phyloP scores from a whole-genome alignment of 2,888 invertebrate species.

The Eustalomyia histrio region DNA sequence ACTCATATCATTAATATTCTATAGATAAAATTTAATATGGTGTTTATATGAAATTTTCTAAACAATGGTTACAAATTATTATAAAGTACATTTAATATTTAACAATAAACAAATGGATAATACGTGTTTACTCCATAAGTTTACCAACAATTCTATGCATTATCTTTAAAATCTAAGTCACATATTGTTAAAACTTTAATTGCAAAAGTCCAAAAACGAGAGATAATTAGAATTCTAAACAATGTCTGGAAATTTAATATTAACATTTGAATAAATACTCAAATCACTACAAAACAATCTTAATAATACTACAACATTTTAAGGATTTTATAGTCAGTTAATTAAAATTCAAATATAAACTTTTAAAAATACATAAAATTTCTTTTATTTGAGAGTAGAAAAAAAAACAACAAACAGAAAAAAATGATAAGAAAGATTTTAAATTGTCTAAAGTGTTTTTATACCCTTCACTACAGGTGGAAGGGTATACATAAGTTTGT shows the following conservation, averaged over 20 bases:
- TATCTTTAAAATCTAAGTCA: constrained; percentile 45
- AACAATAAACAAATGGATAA: constrained; percentile 19
- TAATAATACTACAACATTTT: neutral
- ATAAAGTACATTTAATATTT: constrained; percentile 17
- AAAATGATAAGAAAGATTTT: neutral
- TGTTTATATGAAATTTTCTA: constrained; percentile 46
- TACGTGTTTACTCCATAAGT: constrained; percentile 29
- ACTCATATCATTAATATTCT: neutral
- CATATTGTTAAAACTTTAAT: constrained; percentile 53
- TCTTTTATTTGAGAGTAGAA: constrained; percentile 10
- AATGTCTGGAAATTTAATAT: constrained; percentile 9
- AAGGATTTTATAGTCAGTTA: neutral
- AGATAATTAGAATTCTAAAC: constrained; percentile 30
- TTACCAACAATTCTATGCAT: neutral
- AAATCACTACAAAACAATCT: constrained; percentile 22
- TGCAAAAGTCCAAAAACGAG: constrained; percentile 25
- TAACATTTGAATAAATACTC: constrained; percentile 36
- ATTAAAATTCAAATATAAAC: constrained; percentile 31
- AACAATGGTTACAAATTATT: constrained; percentile 26
- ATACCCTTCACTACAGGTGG: too few species aligned
- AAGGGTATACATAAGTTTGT: too few species aligned
- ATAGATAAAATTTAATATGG: constrained; percentile 37
- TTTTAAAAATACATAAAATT: constrained; percentile 6
- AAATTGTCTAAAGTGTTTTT: neutral
- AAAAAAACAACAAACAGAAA: neutral